A percentile compares a stretch with the other conserved stretches of the same genome.
Conservation (phyloP, 2,888 invertebrate species). For the Brachyptera putata region DNA sequence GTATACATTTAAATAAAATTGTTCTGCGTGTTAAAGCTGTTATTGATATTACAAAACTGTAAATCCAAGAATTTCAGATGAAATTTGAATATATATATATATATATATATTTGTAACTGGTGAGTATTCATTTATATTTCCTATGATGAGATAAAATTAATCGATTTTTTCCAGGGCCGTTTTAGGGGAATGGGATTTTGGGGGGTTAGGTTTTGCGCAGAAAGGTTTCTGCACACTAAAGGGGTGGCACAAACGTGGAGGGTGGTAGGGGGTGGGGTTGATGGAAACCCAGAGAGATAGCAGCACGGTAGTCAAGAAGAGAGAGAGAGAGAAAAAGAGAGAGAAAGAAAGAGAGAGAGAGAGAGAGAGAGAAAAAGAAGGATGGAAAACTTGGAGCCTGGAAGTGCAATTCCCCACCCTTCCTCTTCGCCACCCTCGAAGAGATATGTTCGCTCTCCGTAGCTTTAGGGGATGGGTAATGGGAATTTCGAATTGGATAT, state of each 20-base stretch:
- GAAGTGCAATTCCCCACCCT: conserved; percentile 18
- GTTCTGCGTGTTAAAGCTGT: too few relatives aligned
- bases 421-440: conserved; percentile 6
- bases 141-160: not conserved
- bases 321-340: not conserved
- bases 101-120: not conserved
- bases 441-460: conserved; percentile 24
- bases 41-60: too few relatives aligned
- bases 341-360: not conserved
- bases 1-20: too few relatives aligned
- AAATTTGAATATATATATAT: not conserved
- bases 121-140: not conserved
- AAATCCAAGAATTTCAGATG: not conserved
- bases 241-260: conserved; percentile 16
- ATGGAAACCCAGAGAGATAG: conserved; percentile 22
- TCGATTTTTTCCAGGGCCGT: conserved; percentile 14
- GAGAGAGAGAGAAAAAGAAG: conserved; percentile 8
- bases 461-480: conserved; percentile 30
- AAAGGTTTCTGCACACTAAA: conserved; percentile 21
- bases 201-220: conserved; percentile 19
- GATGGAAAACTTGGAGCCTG: conserved; percentile 12
- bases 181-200: conserved; percentile 17
- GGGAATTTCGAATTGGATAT: conserved; percentile 33
- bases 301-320: conserved; percentile 10
- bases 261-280: conserved; percentile 6